Percentiles rank a stretch among this genome's conserved stretches.
Evolutionary conservation across 2,113 vertebrate genomes (phyloP).

Genomic region (Ctenodactylus gundi): DNA sequence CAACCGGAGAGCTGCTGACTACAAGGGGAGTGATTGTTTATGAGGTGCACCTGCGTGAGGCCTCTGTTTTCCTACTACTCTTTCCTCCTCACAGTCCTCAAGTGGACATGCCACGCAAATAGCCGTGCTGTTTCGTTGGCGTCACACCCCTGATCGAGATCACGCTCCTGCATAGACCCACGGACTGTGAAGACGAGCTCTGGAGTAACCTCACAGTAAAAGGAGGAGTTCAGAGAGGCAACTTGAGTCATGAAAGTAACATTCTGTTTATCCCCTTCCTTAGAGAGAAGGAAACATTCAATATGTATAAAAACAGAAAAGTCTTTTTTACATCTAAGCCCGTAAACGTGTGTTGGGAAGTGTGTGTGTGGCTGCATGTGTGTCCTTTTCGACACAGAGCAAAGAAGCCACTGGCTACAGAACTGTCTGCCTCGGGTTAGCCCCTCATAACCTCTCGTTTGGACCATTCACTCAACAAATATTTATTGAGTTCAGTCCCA

Average conservation of each 20-base stretch:
- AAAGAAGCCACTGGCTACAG: not conserved
- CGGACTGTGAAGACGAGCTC: not conserved
- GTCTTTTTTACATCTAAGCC: not conserved
- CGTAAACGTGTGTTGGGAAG: not conserved
- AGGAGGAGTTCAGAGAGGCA: constrained; percentile 11
- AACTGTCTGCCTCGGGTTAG: not conserved
- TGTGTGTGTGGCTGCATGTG: accelerated
- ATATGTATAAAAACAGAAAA: not conserved
- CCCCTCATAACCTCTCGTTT: not conserved
- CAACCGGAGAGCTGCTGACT: not conserved
- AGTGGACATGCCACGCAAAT: not conserved
- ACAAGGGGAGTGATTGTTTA: not conserved
- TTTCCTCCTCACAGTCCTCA: not conserved
- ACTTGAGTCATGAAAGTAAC: constrained; percentile 26
- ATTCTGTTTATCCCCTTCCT: constrained; percentile 34
- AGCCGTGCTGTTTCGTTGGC: not conserved
- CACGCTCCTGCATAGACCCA: not conserved
- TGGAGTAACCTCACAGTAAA: not conserved
- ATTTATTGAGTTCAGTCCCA: not conserved
- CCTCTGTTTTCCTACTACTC: not conserved
- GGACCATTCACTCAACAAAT: not conserved
- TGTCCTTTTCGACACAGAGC: not conserved
- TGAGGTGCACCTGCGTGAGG: not conserved
- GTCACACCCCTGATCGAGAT: no score
- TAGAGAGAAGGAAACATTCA: not conserved